A percentile compares a stretch with the other conserved stretches of the same genome.
Evolutionary conservation across 2,113 vertebrate species (phyloP).

Genomic region (Bettongia penicillata): DNA sequence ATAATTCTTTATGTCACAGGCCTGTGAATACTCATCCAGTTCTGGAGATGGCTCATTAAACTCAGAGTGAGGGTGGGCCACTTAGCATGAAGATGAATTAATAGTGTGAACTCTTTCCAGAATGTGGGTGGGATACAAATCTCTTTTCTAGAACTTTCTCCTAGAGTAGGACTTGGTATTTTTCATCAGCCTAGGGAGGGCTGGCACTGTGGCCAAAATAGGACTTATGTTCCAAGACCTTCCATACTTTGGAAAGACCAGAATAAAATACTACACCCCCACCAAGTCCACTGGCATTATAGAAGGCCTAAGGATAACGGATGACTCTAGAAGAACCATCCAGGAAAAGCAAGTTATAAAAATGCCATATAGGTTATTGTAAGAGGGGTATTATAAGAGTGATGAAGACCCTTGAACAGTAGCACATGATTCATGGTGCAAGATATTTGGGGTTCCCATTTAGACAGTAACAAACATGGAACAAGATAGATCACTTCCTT

Average conservation of each 20-base stretch:
- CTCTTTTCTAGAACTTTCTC: neutral
- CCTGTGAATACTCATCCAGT: neutral
- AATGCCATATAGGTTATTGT: neutral
- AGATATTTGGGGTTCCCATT: neutral
- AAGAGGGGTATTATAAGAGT: neutral
- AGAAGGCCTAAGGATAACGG: neutral
- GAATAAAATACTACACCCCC: neutral
- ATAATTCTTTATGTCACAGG: neutral
- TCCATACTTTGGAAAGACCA: conserved; percentile 7
- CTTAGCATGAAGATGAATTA: neutral
- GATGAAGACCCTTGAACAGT: neutral
- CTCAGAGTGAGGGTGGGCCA: neutral
- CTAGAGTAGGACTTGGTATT: too few relatives aligned
- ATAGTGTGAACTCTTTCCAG: neutral
- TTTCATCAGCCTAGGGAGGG: neutral
- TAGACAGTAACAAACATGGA: neutral
- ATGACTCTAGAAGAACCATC: neutral
- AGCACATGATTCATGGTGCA: neutral
- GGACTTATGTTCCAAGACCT: neutral
- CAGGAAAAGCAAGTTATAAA: neutral
- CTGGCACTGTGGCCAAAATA: conserved; percentile 7
- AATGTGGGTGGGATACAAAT: neutral
- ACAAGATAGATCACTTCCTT: neutral
- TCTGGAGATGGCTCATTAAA: conserved; percentile 11
- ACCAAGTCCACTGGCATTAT: neutral